Evolutionary conservation across 2,797 vertebrate genomes (phyloP).

Genomic region (Catamblyrhynchus diadema): DNA sequence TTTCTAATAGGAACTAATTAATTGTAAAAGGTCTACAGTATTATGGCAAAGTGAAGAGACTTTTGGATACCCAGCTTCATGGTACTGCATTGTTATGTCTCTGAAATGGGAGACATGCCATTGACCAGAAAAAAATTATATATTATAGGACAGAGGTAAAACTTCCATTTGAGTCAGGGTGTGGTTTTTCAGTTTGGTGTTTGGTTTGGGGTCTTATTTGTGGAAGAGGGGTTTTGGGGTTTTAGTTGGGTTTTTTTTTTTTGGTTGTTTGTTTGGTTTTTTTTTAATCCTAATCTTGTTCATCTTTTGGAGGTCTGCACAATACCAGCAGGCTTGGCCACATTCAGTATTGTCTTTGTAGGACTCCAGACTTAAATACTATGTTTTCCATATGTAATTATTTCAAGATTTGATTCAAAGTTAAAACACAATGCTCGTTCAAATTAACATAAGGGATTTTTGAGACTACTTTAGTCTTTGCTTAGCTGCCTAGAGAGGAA

Average conservation of each 20-base stretch:
- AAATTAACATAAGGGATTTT: not conserved
- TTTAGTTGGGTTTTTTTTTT: not conserved
- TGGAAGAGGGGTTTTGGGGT: not conserved
- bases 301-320: not conserved
- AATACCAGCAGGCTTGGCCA: not conserved
- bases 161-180: not conserved
- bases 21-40: not conserved
- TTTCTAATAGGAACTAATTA: not conserved
- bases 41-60: not conserved
- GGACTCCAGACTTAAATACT: not conserved
- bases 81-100: not conserved
- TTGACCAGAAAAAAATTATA: not conserved
- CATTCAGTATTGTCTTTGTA: not conserved
- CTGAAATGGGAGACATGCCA: not conserved
- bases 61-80: not conserved
- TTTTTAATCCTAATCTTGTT: not conserved
- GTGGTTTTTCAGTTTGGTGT: not conserved
- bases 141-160: not conserved
- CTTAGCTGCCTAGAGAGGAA: slow-evolving; percentile 6
- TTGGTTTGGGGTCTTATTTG: not conserved
- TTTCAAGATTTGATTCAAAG: slow-evolving; percentile 45
- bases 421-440: not conserved
- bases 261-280: not conserved
- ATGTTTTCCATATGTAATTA: slow-evolving; percentile 33
- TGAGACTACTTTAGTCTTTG: not conserved